phyloP scores from a whole-genome alignment of 2,113 vertebrate genomes.

The Nannospalax galili region DNA sequence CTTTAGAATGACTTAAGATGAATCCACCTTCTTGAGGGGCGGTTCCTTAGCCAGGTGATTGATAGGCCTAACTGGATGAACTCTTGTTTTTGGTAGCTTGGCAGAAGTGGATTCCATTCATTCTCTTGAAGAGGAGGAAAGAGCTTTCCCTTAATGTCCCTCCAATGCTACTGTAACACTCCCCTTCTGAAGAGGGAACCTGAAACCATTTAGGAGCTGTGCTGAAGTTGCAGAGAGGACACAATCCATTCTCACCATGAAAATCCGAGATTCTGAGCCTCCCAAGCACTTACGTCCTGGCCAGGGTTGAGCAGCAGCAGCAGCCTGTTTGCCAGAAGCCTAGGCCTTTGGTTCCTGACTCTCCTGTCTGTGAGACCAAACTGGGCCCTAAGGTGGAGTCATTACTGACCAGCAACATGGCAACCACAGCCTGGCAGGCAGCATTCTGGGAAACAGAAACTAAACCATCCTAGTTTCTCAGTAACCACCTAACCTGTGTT shows the following conservation, averaged over 20 bases:
- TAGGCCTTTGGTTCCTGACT: not conserved
- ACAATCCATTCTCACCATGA: not conserved
- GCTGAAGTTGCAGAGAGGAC: not conserved
- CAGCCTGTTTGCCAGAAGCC: not conserved
- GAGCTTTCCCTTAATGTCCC: not conserved
- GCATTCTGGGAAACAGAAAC: no score
- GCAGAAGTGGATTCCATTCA: not conserved
- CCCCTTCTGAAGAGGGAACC: not conserved
- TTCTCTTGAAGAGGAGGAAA: not conserved
- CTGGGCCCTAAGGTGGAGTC: no score
- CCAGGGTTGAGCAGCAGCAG: not conserved
- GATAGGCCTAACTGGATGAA: not conserved
- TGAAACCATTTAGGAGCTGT: not conserved
- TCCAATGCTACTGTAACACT: not conserved
- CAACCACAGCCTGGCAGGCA: no score
- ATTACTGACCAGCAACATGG: no score
- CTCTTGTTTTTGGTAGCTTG: not conserved
- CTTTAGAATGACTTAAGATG: not conserved
- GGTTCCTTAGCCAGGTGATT: not conserved
- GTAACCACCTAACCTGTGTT: no score
- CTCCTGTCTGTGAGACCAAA: no score
- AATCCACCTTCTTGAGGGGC: not conserved
- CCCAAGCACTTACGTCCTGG: accelerated
- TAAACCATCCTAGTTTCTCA: no score
- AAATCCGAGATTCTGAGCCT: not conserved